Evolutionary conservation across 2,888 invertebrate species (phyloP), one percentile per base, ranked within the genome.

Genomic region (Empis livida): DNA sequence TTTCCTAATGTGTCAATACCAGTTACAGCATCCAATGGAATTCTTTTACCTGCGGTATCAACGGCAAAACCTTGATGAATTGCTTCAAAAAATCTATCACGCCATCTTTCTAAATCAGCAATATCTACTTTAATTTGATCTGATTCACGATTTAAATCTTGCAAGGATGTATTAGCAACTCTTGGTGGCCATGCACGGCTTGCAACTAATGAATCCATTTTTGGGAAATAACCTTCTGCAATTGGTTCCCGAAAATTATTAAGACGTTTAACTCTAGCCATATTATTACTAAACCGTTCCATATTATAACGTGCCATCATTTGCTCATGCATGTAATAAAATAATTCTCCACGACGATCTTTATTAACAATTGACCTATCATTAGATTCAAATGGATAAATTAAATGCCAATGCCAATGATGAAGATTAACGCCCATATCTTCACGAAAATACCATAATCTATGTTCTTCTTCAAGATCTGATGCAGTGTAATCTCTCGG

Each of bases 1-100:
- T 87, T 83, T 5, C 87, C 88, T 20, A 89, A 71, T 5, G 78
- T 65, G 58, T 88, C 82, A 55, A 87, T 84, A 5, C 86, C 86
- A 2, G 71, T 74, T 40, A 70, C 69, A 58, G 83, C 84, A 38
- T 76, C 77, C 15, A 87, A 61, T 0, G 64, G n/a, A n/a, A n/a
- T n/a, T n/a, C n/a, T n/a, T n/a, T 63, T n/a, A 78, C 59, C 9
- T 27, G 23, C 9, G 5, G 23, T 54, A 61, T 75, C 65, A 5
- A 70, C 59, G 17, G 79, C 71, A 27, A 69, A 59, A 42, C 77
- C 76, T 41, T 72, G 73, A 55, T 82, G 79, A 48, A 85, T 78
- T 2, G 82, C 81, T 41, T 77, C 75, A 50, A 75, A 71, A 58
- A 85, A 77, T 17, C 84, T 73, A 55, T 80, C 80, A 39, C 80